These are phyloP conservation scores for Coboldia fuscipes DNA, from an alignment of 1,140 invertebrate species.

Conservation along the genomic window DNA sequence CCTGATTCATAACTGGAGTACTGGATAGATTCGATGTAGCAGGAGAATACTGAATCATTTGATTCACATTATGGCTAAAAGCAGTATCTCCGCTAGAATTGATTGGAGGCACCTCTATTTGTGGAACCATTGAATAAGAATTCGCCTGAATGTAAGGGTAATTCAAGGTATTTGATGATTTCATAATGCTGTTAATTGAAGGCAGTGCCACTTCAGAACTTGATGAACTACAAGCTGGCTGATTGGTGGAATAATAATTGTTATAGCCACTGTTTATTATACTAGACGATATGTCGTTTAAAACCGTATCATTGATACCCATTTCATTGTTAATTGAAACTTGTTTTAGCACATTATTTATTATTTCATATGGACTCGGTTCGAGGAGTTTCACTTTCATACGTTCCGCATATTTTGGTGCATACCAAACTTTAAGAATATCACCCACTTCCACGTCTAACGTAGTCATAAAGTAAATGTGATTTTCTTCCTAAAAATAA, in stretches of 20 bases:
- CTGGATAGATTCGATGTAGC: background rate
- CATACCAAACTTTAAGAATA: slow-evolving; percentile 37
- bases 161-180: background rate
- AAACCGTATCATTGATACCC: background rate
- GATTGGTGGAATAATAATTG: slow-evolving; percentile 2
- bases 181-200: slow-evolving; percentile 1
- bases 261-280: background rate
- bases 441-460: slow-evolving; percentile 28
- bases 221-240: background rate
- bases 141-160: background rate
- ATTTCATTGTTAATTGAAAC: slow-evolving; percentile 3
- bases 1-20: slow-evolving; percentile 1
- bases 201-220: slow-evolving; percentile 1
- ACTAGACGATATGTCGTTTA: background rate
- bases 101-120: background rate
- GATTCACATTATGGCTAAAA: background rate
- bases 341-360: slow-evolving; percentile 4
- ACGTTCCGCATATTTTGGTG: slow-evolving; percentile 23
- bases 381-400: slow-evolving; percentile 18
- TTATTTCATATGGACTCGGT: slow-evolving; percentile 3
- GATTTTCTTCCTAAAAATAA: slow-evolving; percentile 20
- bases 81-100: background rate
- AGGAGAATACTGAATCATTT: background rate
- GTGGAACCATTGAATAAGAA: background rate
- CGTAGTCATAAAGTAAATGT: slow-evolving; percentile 35